phyloP scores from a whole-genome alignment of 2,888 invertebrate species.

The Melangyna quadrimaculata region DNA sequence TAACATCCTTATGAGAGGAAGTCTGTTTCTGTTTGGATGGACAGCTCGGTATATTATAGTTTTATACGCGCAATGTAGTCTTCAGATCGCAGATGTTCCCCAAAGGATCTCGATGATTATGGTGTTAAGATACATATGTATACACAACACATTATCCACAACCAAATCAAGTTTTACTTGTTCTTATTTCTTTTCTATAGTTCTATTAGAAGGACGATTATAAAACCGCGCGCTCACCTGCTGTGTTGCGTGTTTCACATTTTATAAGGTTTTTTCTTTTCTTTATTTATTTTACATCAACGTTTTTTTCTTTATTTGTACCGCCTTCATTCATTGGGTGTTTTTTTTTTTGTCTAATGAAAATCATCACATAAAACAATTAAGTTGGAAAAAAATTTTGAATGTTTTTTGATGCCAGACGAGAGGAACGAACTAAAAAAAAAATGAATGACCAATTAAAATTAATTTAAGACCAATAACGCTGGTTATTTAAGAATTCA shows the following conservation, averaged over 20 bases:
- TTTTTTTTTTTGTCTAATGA: slow-evolving; percentile 51
- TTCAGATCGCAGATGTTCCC: slow-evolving; percentile 58
- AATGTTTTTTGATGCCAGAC: slow-evolving; percentile 45
- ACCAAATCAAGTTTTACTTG: slow-evolving; percentile 54
- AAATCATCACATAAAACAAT: slow-evolving; percentile 67
- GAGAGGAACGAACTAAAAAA: neutral
- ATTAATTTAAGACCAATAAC: slow-evolving; percentile 65
- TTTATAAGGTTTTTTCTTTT: slow-evolving; percentile 48
- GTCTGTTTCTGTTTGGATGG: neutral
- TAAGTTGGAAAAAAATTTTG: slow-evolving; percentile 55
- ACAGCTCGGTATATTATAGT: slow-evolving; percentile 18
- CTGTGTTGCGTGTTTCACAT: slow-evolving; percentile 69
- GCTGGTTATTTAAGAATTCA: slow-evolving; percentile 56
- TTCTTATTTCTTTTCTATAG: slow-evolving; percentile 4
- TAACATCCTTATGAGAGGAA: slow-evolving; percentile 43
- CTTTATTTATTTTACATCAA: neutral
- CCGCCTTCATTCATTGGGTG: slow-evolving; percentile 56
- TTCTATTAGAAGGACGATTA: slow-evolving; percentile 62
- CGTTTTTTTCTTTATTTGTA: slow-evolving; percentile 42
- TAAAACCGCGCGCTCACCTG: slow-evolving; percentile 59
- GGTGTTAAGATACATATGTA: slow-evolving; percentile 49
- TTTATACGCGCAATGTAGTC: neutral
- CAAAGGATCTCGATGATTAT: slow-evolving; percentile 20
- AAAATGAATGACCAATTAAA: slow-evolving; percentile 60
- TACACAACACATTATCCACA: slow-evolving; percentile 55